Conservation (phyloP, 2,113 vertebrate genomes). For the Neomonachus schauinslandi region DNA sequence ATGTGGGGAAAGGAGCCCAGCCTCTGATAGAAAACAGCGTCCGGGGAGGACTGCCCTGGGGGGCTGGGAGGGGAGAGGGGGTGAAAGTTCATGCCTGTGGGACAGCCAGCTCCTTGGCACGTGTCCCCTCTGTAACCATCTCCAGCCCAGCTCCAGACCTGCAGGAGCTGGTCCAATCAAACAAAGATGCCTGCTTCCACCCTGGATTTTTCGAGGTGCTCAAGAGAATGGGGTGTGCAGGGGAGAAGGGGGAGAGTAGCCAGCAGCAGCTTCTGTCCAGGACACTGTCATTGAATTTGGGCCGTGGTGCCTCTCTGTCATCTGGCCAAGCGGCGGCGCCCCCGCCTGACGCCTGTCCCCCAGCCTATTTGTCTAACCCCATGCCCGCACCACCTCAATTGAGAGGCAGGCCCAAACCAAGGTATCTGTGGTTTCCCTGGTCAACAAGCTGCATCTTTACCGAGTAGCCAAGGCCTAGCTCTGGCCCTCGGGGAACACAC, state of each 20-base stretch:
- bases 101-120: background rate
- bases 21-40: conserved; percentile 48
- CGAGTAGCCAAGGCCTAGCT: background rate
- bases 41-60: background rate
- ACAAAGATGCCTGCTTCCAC: background rate
- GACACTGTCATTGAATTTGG: background rate
- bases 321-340: background rate
- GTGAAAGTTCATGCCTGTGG: background rate
- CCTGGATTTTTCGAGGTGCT: background rate
- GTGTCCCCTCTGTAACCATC: background rate
- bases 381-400: background rate
- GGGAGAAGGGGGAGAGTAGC: background rate
- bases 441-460: background rate
- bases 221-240: fast-evolving
- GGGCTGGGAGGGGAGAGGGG: background rate
- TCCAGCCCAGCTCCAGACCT: background rate
- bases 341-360: background rate
- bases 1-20: background rate
- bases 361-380: background rate
- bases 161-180: background rate
- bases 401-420: background rate
- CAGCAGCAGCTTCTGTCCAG: background rate
- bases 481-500: background rate
- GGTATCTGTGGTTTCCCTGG: background rate
- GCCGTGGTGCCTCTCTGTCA: fast-evolving